phyloP scores from a whole-genome alignment of 2,797 vertebrate species.

The Oceanodroma leucorhoa region DNA sequence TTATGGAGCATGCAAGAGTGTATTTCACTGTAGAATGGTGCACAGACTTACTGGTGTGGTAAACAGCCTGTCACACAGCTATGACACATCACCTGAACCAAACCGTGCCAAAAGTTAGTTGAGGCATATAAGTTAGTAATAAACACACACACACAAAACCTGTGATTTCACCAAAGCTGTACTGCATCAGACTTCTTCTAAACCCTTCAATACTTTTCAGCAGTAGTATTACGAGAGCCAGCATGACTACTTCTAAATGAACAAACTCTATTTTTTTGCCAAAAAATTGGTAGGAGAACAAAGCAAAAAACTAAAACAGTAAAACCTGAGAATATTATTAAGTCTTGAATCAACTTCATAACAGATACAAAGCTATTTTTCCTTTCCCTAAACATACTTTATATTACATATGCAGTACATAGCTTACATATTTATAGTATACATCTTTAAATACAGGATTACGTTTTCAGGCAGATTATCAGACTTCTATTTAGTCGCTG shows the following conservation, averaged over 20 bases:
- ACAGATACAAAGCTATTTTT: neutral
- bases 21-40: neutral
- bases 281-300: neutral
- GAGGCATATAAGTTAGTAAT: neutral
- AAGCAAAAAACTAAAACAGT: neutral
- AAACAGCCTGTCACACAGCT: neutral
- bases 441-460: neutral
- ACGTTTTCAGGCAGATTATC: neutral
- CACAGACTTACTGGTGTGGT: neutral
- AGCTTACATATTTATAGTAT: neutral
- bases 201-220: neutral
- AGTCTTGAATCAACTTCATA: neutral
- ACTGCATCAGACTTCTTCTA: neutral
- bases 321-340: neutral
- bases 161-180: neutral
- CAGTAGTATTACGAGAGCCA: neutral
- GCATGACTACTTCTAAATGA: neutral
- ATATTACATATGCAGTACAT: neutral
- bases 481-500: neutral
- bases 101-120: neutral
- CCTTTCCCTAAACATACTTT: neutral
- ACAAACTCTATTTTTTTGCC: neutral
- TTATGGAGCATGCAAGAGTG: neutral
- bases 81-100: neutral
- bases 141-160: neutral